phyloP scores from a whole-genome alignment of 2,113 vertebrate genomes.

The Quiscalus mexicanus region DNA sequence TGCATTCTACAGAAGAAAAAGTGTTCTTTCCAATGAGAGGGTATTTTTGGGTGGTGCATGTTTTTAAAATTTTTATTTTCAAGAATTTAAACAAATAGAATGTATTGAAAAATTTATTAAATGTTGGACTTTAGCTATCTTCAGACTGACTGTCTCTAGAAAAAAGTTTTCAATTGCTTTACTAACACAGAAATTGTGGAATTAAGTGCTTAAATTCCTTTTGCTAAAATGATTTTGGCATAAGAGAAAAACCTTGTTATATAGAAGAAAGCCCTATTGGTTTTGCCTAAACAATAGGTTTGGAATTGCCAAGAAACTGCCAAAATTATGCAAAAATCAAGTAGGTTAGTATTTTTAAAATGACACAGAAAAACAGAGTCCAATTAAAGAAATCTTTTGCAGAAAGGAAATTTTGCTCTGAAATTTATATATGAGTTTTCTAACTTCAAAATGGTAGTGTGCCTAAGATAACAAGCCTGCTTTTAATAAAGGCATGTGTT shows the following conservation, averaged over 20 bases:
- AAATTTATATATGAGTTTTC: neutral
- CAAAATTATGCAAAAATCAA: neutral
- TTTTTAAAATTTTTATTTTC: neutral
- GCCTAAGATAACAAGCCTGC: slow-evolving; percentile 10
- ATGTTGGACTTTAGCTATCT: neutral
- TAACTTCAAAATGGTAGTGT: neutral
- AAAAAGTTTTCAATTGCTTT: neutral
- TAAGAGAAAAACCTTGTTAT: neutral
- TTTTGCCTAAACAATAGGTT: neutral
- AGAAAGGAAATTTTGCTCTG: neutral
- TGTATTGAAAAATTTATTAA: neutral
- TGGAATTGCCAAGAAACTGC: neutral
- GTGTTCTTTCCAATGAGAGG: neutral
- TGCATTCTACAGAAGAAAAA: neutral
- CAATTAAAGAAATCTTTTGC: neutral
- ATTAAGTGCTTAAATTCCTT: neutral
- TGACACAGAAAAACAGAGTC: neutral
- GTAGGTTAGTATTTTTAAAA: neutral
- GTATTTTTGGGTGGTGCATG: neutral
- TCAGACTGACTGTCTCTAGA: neutral
- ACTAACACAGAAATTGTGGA: neutral
- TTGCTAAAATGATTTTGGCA: neutral
- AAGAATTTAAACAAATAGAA: neutral
- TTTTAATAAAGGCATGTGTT: neutral
- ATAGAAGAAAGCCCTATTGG: neutral